Conservation (phyloP, 2,113 vertebrate genomes). For the Crotalus viridis region DNA sequence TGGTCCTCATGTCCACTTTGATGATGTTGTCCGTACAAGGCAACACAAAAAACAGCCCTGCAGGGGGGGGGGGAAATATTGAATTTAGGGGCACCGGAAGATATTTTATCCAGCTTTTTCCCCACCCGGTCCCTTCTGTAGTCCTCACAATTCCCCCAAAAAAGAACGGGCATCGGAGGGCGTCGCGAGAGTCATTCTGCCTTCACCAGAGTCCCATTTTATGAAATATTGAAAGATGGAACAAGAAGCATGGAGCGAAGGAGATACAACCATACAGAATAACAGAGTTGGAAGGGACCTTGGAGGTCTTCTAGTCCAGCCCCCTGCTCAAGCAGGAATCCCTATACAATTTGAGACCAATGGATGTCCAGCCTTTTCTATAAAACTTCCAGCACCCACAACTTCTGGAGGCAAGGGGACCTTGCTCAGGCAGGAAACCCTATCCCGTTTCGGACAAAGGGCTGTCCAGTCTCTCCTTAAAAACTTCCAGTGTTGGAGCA, state of each 20-base stretch:
- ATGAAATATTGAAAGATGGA: not conserved
- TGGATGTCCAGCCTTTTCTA: too few relatives aligned
- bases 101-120: not conserved
- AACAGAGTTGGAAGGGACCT: too few relatives aligned
- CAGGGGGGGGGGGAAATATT: not conserved
- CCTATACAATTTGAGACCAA: too few relatives aligned
- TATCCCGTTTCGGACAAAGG: rapidly evolving
- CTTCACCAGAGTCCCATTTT: not conserved
- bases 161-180: not conserved
- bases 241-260: not conserved
- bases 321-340: too few relatives aligned
- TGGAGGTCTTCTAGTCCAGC: too few relatives aligned
- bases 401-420: too few relatives aligned
- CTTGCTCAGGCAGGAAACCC: too few relatives aligned
- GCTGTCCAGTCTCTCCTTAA: too few relatives aligned
- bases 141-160: not conserved
- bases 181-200: not conserved
- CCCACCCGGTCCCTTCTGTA: not conserved
- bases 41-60: slow-evolving; percentile 92
- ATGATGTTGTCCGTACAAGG: slow-evolving; percentile 96
- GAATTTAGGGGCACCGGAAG: not conserved
- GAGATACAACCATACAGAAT: not conserved
- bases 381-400: too few relatives aligned
- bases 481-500: too few relatives aligned
- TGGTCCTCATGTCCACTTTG: slow-evolving; percentile 96